A percentile compares a stretch with the other conserved stretches of the same genome.
Conservation (phyloP, 2,888 invertebrate genomes). For the Drosophila macrothrix region DNA sequence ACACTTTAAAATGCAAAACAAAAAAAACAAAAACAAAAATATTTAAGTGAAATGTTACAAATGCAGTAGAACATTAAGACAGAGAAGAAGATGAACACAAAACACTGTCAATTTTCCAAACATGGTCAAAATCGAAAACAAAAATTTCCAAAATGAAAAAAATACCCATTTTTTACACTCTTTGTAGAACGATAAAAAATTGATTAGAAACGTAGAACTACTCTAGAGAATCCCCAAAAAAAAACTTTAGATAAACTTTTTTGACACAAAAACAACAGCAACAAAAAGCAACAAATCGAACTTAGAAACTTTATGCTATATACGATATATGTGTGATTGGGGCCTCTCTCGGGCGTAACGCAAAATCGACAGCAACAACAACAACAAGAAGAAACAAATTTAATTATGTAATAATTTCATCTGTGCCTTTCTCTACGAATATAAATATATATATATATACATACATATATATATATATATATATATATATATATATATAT, state of each 20-base stretch:
- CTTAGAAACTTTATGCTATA: slow-evolving; percentile 53
- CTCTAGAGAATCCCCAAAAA: slow-evolving; percentile 15
- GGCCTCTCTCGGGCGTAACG: slow-evolving; percentile 35
- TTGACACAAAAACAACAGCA: slow-evolving; percentile 37
- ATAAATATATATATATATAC: slow-evolving; percentile 41
- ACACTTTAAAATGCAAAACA: slow-evolving; percentile 35
- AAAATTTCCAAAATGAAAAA: slow-evolving; percentile 26
- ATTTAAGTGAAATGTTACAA: background rate
- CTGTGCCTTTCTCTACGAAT: slow-evolving; percentile 82
- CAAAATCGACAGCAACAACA: slow-evolving; percentile 41
- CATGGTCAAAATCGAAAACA: slow-evolving; percentile 48
- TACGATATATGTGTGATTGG: slow-evolving; percentile 28
- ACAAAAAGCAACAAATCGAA: slow-evolving; percentile 59
- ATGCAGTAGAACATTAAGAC: slow-evolving; percentile 2
- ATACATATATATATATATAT: slow-evolving; percentile 24
- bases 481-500: slow-evolving; percentile 30
- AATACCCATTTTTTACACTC: slow-evolving; percentile 65
- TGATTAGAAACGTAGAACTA: slow-evolving; percentile 17
- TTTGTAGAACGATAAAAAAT: slow-evolving; percentile 61
- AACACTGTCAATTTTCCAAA: slow-evolving; percentile 76
- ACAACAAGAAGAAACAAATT: slow-evolving; percentile 61
- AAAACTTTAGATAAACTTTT: slow-evolving; percentile 67
- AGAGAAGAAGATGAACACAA: slow-evolving; percentile 28
- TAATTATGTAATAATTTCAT: slow-evolving; percentile 81
- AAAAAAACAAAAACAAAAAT: slow-evolving; percentile 2